Evolutionary conservation across 2,113 vertebrate species (phyloP).

Genomic region (Nerophis lumbriciformis): DNA sequence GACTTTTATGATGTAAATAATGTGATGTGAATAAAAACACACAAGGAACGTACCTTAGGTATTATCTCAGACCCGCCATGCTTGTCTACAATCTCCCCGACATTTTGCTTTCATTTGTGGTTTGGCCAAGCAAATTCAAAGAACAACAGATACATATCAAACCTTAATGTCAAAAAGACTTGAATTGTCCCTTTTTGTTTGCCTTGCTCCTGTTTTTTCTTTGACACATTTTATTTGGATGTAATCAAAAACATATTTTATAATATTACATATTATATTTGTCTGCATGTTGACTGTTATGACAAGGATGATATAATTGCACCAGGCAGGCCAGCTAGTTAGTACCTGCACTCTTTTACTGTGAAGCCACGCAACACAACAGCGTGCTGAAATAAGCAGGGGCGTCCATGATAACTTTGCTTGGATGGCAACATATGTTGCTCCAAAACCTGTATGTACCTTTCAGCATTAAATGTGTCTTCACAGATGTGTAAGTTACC

Average conservation of each 20-base stretch:
- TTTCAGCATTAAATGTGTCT: too few relatives aligned
- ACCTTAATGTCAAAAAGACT: conserved; percentile 11
- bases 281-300: conserved; percentile 62
- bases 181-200: conserved; percentile 8
- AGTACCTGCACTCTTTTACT: too few relatives aligned
- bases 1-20: conserved; percentile 99
- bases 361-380: too few relatives aligned
- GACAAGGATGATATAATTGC: background rate
- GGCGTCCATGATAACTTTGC: too few relatives aligned
- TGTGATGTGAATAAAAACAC: conserved; percentile 99
- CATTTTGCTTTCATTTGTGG: conserved; percentile 55
- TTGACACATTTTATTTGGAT: conserved; percentile 5
- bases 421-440: too few relatives aligned
- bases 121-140: conserved; percentile 44
- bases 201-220: conserved; percentile 18
- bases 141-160: background rate
- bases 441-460: too few relatives aligned
- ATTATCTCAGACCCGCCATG: conserved; percentile 83
- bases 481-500: too few relatives aligned
- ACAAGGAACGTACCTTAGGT: conserved; percentile 98
- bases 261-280: too few relatives aligned
- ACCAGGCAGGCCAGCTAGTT: too few relatives aligned
- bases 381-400: too few relatives aligned
- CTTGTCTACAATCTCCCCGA: conserved; percentile 43
- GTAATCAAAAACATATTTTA: background rate